These are phyloP conservation scores for Nyctalus aviator DNA, from an alignment of 2,797 vertebrate genomes.

Conservation along the genomic window DNA sequence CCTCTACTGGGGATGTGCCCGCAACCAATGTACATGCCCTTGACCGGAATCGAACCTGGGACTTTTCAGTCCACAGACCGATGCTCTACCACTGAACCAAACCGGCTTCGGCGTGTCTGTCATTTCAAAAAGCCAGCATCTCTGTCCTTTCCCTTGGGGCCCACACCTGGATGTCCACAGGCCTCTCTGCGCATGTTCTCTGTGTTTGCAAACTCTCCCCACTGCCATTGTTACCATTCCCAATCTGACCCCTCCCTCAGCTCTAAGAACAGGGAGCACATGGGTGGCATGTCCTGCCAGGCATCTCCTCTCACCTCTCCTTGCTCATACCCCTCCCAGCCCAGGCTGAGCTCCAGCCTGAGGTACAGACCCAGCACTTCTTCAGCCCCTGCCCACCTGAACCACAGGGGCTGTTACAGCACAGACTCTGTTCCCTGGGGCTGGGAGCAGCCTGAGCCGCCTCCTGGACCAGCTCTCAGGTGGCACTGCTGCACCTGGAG, in stretches of 20 bases:
- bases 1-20: no score
- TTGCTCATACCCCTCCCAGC: neutral
- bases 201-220: neutral
- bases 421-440: neutral
- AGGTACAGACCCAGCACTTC: rapidly evolving
- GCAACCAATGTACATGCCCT: no score
- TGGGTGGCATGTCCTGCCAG: no score
- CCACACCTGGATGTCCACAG: slow-evolving; percentile 49
- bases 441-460: neutral
- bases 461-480: neutral
- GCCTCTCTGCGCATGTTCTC: neutral
- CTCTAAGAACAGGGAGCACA: neutral
- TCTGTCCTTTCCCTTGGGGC: slow-evolving; percentile 25
- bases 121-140: slow-evolving; percentile 37
- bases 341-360: neutral
- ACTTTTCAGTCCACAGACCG: no score
- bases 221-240: neutral
- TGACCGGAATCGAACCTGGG: no score
- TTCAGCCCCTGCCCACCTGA: neutral
- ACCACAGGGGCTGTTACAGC: neutral
- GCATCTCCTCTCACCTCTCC: neutral
- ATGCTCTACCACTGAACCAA: no score
- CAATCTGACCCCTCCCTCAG: neutral
- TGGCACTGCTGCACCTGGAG: neutral
- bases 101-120: no score